Base-by-base conservation (phyloP, 2,888 invertebrate genomes). In the Chalcis sispes region DNA sequence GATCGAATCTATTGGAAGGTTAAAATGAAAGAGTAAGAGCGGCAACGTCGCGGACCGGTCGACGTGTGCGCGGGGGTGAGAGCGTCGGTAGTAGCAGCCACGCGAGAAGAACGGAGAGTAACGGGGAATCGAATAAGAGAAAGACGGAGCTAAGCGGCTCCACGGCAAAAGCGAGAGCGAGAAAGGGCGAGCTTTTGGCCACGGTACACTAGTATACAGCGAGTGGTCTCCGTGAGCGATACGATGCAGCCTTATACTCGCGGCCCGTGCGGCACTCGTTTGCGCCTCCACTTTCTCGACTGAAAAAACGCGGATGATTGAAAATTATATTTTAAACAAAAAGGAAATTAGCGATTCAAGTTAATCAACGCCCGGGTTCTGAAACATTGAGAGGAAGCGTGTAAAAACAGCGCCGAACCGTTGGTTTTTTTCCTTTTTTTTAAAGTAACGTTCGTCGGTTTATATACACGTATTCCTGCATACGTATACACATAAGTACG, bases 11-110 rank as follows among this genome's bases (percentile, higher is more conserved):
- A n/a, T n/a, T n/a, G n/a, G n/a, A n/a, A n/a, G n/a, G n/a, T n/a
- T n/a, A n/a, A n/a, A n/a, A n/a, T n/a, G n/a, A n/a, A n/a, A n/a
- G n/a, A n/a, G n/a, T n/a, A n/a, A n/a, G n/a, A n/a, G n/a, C 58
- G 67, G 67, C 42, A 65, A 65, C 56, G 29, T 56, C 46, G 56
- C 36, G 25, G n/a, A n/a, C n/a, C n/a, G n/a, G n/a, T 27, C 7
- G 54, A 27, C 8, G 13, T 54, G 2, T 7, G n/a, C 8, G 27
- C 27, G 54, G 27, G 54, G 7, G 54, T 13, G 1, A 4, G 54
- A 2, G 10, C 23, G 13, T 54, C 36, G 52, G 65, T 3, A 18
- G 42, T 18, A 25, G 50, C 29, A 20, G 18, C 15, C 18, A 27
- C 27, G 54, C 25, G 25, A 3, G 54, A 54, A 36, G 2, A 27